Conservation (phyloP, 2,888 invertebrate genomes). For the Hypena proboscidalis region DNA sequence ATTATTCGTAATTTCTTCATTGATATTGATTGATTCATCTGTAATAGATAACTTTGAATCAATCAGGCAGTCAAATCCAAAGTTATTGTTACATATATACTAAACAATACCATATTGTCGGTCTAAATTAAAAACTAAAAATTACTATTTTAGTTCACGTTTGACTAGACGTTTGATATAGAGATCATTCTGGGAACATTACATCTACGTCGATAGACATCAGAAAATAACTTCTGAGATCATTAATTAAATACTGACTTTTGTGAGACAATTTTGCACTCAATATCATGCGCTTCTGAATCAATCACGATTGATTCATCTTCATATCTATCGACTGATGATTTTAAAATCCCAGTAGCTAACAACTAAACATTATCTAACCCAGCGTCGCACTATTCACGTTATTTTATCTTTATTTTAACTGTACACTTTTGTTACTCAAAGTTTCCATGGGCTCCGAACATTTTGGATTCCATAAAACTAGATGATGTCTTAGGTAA, state of each 20-base stretch:
- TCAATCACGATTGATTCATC: slow-evolving; percentile 17
- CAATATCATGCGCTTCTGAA: slow-evolving; percentile 11
- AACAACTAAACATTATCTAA: slow-evolving; percentile 45
- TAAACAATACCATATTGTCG: slow-evolving; percentile 55
- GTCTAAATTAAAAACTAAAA: slow-evolving; percentile 56
- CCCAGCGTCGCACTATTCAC: slow-evolving; percentile 38
- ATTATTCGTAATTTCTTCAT: no score
- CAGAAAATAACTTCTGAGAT: slow-evolving; percentile 9
- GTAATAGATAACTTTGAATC: slow-evolving; percentile 23
- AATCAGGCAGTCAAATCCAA: slow-evolving; percentile 42
- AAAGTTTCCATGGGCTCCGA: slow-evolving; percentile 29
- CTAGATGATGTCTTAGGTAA: background rate
- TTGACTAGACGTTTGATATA: slow-evolving; percentile 79
- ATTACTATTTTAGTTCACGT: slow-evolving; percentile 63
- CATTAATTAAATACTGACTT: slow-evolving; percentile 19
- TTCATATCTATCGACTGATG: slow-evolving; percentile 23
- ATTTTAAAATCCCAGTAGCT: slow-evolving; percentile 29
- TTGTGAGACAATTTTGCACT: slow-evolving; percentile 20
- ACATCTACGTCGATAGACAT: slow-evolving; percentile 27
- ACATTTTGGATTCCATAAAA: slow-evolving; percentile 7
- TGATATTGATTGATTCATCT: slow-evolving; percentile 22
- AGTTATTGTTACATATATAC: slow-evolving; percentile 43
- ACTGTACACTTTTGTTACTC: slow-evolving; percentile 41
- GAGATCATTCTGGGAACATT: slow-evolving; percentile 65
- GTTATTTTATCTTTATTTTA: slow-evolving; percentile 38